Base-by-base conservation (phyloP, 2,113 vertebrate genomes). In the Oryzias woworae region DNA sequence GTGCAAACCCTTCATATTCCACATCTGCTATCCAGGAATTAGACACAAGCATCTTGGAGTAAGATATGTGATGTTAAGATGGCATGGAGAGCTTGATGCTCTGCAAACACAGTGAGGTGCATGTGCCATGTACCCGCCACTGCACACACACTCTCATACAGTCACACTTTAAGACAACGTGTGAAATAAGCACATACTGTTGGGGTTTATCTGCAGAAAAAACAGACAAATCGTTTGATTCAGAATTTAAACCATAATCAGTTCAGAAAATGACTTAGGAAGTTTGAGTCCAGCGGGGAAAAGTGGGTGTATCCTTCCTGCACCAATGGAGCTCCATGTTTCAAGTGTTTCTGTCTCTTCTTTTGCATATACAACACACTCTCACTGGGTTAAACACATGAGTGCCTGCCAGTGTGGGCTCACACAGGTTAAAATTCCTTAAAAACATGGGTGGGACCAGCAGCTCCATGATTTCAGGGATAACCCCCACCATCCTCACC, bases 91-190 rank as follows among this genome's bases (percentile, higher is more conserved):
- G 63, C 63, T 68, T 69, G 80, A 62, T 75, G 73, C 58, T 15
- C 68, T 77, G 79, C 73, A 72, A 78, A 83, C 71, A 78, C 75
- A 77, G 80, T 73, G 77, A 72, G 44, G 73, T 83, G 81, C 26
- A 22, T 70, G 78, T 70, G 69, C 75, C 66, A 69, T 77, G 87
- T 84, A 69, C 82, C 87, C 64, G 82, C 87, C 87, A 89, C 68
- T 54, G 23, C 53, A 43, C 47, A 53, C 59, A 4, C 47, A 26
- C 24, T 12, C 41, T 4, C 10, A 61, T 28, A 50, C 63, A 65
- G 43, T 47, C 4, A 57, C n/a, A 59, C 51, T 50, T 24, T 23
- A 61, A 46, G 26, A 50, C 64, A 18, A 46, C 52, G 42, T 53
- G 46, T 46, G 44, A 81, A 68, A 71, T 18, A 69, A 62, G 48